phyloP scores from a whole-genome alignment of 2,888 invertebrate species.

The Xanthorhoe designata region DNA sequence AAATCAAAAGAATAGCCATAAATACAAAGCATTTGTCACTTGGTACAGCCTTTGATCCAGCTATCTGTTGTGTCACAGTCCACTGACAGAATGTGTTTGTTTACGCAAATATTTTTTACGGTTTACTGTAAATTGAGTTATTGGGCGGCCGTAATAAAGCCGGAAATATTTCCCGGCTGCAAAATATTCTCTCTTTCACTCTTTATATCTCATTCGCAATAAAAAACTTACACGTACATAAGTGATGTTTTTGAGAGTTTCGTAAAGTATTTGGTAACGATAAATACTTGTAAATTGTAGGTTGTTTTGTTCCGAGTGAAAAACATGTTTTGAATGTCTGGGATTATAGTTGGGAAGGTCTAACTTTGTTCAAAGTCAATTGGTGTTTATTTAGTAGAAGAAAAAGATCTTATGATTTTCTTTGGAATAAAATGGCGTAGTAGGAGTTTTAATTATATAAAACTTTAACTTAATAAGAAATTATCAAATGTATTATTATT shows the following conservation, averaged over 20 bases:
- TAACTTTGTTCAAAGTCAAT: not conserved
- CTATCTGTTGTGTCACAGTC: constrained; percentile 5
- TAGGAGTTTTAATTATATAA: no score
- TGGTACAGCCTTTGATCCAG: constrained; percentile 15
- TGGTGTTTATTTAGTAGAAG: no score
- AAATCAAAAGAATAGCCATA: no score
- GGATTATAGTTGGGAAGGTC: not conserved
- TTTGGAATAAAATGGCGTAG: no score
- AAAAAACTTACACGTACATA: constrained; percentile 41
- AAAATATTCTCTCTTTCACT: constrained; percentile 6
- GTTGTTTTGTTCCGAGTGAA: not conserved
- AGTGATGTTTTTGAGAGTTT: constrained; percentile 36
- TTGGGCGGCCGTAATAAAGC: constrained; percentile 45
- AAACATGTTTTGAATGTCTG: constrained; percentile 13
- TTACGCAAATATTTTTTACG: constrained; percentile 48
- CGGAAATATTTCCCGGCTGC: constrained; percentile 39
- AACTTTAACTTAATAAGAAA: no score
- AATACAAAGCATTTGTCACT: no score
- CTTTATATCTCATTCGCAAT: constrained; percentile 19
- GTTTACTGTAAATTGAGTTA: constrained; percentile 56
- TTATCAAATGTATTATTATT: no score
- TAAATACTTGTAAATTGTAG: constrained; percentile 17
- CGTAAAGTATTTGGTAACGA: constrained; percentile 30
- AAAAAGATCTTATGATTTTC: no score
- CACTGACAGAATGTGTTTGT: constrained; percentile 51